Percentiles rank a stretch among this genome's conserved stretches.
These are phyloP conservation scores for Sylvicola fuscatus DNA, from an alignment of 2,888 invertebrate species.

Conservation along the genomic window DNA sequence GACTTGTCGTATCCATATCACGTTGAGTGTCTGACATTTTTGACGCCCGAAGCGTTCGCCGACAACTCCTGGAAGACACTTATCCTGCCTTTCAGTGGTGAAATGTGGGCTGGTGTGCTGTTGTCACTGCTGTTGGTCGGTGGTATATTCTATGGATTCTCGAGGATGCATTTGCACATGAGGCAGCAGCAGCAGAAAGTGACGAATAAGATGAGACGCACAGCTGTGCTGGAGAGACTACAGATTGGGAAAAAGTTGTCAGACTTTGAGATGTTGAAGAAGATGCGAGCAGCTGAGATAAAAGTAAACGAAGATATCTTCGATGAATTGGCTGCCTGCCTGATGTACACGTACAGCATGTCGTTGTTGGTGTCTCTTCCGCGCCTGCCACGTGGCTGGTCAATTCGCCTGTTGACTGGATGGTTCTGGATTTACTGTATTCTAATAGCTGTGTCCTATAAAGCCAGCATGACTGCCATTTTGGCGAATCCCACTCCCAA, in stretches of 20 bases:
- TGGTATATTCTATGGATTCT: slow-evolving; percentile 40
- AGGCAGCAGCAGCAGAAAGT: too few species aligned
- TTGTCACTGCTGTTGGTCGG: slow-evolving; percentile 44
- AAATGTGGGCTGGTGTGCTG: slow-evolving; percentile 56
- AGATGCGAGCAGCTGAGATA: too few species aligned
- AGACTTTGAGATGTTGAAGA: too few species aligned
- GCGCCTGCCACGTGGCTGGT: slow-evolving; percentile 57
- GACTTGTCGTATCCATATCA: slow-evolving; percentile 61
- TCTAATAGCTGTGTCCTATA: slow-evolving; percentile 55
- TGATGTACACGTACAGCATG: slow-evolving; percentile 66
- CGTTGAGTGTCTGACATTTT: slow-evolving; percentile 64
- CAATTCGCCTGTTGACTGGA: slow-evolving; percentile 57
- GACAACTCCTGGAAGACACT: slow-evolving; percentile 74
- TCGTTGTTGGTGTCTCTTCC: slow-evolving; percentile 57
- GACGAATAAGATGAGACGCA: too few species aligned
- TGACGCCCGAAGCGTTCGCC: slow-evolving; percentile 59
- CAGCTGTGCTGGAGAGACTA: too few species aligned
- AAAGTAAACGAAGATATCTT: slow-evolving; percentile 38
- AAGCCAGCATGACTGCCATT: slow-evolving; percentile 70
- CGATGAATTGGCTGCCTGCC: slow-evolving; percentile 47
- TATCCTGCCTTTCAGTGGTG: slow-evolving; percentile 50
- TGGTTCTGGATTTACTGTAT: slow-evolving; percentile 80
- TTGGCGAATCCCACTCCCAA: slow-evolving; percentile 55
- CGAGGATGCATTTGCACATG: slow-evolving; percentile 27
- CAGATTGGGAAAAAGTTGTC: too few species aligned